These are phyloP conservation scores for Tretioscincus oriximinensis DNA, from an alignment of 2,113 vertebrate genomes.

Conservation along the genomic window DNA sequence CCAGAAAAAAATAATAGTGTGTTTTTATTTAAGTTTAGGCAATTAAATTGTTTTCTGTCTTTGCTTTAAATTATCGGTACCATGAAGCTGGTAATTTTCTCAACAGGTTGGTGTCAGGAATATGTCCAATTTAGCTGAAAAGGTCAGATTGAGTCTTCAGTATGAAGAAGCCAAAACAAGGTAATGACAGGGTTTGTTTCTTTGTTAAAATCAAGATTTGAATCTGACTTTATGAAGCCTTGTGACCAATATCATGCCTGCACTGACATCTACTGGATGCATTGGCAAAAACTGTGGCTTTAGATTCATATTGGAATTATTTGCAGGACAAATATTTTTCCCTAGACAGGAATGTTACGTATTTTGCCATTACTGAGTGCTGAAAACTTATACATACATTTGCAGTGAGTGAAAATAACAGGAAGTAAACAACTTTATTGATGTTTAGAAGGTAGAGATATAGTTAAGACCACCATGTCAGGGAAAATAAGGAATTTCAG, in stretches of 20 bases:
- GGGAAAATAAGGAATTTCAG: not conserved
- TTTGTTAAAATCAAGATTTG: not conserved
- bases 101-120: conserved; percentile 73
- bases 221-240: not conserved
- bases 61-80: conserved; percentile 18
- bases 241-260: not conserved
- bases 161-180: conserved; percentile 86
- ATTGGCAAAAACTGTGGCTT: not conserved
- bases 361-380: not conserved
- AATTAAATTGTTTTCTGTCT: not conserved
- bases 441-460: not conserved
- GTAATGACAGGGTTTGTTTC: conserved; percentile 51
- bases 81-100: conserved; percentile 12
- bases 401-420: not conserved
- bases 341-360: rapidly evolving
- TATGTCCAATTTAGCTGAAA: conserved; percentile 81
- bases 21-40: not conserved
- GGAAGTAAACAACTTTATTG: not conserved
- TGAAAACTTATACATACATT: not conserved
- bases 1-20: conserved; percentile 6
- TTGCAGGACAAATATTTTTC: not conserved
- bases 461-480: not conserved
- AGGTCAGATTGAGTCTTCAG: conserved; percentile 82
- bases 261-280: conserved; percentile 61
- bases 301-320: not conserved